Conservation (phyloP, 2,888 invertebrate genomes). For the Frankliniella fusca region DNA sequence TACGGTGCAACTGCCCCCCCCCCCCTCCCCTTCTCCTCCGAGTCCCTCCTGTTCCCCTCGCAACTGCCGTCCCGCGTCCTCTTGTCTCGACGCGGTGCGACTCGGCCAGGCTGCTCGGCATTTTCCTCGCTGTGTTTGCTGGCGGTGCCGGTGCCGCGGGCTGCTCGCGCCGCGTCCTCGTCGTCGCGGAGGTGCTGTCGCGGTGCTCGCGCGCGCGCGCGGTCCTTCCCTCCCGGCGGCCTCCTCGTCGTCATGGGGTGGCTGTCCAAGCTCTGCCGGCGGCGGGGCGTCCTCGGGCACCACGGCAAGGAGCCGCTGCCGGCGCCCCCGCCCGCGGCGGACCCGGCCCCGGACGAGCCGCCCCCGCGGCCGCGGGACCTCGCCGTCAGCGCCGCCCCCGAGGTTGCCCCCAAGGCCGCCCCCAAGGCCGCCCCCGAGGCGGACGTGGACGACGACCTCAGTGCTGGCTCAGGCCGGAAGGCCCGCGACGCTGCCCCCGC, state of each 20-base stretch:
- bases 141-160: neutral
- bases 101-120: neutral
- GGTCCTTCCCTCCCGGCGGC: too few species aligned
- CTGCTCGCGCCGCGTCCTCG: neutral
- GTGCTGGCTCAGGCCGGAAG: neutral
- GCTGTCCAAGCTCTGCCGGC: constrained; percentile 15
- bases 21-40: neutral
- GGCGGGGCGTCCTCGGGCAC: neutral
- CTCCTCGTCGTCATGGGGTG: neutral
- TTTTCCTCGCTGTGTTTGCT: neutral
- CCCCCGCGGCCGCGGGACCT: neutral
- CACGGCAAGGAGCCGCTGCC: neutral
- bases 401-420: neutral
- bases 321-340: neutral
- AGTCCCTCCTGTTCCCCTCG: neutral
- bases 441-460: neutral
- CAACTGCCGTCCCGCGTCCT: neutral
- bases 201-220: too few species aligned
- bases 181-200: too few species aligned
- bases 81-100: neutral
- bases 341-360: neutral
- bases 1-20: neutral
- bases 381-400: neutral
- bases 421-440: neutral
- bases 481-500: neutral